A percentile compares a stretch with the other conserved stretches of the same genome.
Conservation (phyloP, 2,797 vertebrate species). For the Pangasius sanitwongsei region DNA sequence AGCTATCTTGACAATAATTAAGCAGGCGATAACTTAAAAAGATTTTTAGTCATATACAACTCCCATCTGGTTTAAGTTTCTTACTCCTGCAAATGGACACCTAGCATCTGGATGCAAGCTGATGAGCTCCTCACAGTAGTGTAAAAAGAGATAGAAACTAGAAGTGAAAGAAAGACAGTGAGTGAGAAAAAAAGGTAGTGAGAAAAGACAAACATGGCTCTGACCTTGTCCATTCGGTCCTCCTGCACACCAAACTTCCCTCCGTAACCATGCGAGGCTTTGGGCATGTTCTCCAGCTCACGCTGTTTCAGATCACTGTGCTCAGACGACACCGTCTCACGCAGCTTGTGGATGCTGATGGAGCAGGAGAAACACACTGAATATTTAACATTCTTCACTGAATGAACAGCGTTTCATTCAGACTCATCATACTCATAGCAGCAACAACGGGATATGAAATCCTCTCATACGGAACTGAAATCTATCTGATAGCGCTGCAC, state of each 20-base stretch:
- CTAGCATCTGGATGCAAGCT: not conserved
- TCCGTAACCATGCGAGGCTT: slow-evolving; percentile 92
- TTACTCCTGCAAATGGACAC: not conserved
- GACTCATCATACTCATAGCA: not conserved
- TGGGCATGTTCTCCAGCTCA: slow-evolving; percentile 85
- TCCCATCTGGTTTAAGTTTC: no score
- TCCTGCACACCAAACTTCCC: slow-evolving; percentile 93
- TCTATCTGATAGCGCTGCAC: not conserved
- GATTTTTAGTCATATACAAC: not conserved
- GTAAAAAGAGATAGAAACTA: not conserved
- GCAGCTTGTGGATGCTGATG: slow-evolving; percentile 84
- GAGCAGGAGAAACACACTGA: not conserved
- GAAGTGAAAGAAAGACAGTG: not conserved
- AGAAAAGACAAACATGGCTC: not conserved
- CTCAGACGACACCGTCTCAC: slow-evolving; percentile 88
- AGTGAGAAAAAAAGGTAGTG: not conserved
- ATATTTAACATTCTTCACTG: not conserved
- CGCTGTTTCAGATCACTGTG: slow-evolving; percentile 88
- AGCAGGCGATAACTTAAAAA: not conserved
- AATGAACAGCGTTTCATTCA: not conserved
- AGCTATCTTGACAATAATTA: not conserved
- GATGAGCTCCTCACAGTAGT: not conserved
- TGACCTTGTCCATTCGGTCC: slow-evolving; percentile 94
- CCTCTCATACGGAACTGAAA: not conserved
- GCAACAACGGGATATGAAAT: not conserved